phyloP scores from a whole-genome alignment of 2,797 vertebrate genomes.

The Gobio occitaniae region DNA sequence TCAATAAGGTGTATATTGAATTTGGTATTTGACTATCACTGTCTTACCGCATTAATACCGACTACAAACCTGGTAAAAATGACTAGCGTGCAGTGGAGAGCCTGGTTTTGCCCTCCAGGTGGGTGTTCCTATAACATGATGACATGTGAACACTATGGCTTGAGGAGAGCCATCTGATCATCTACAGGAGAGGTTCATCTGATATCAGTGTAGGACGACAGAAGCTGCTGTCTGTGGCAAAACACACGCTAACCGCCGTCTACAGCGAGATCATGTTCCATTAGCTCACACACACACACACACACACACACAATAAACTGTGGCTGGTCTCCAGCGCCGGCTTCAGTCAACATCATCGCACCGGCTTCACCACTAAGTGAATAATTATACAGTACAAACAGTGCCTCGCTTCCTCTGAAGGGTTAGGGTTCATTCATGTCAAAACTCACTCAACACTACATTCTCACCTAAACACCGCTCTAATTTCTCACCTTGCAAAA shows the following conservation, averaged over 20 bases:
- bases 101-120: too few relatives aligned
- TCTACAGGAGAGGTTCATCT: slow-evolving; percentile 9
- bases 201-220: neutral
- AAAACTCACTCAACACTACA: neutral
- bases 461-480: neutral
- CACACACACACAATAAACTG: slow-evolving; percentile 71
- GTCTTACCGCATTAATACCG: too few relatives aligned
- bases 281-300: neutral
- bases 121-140: too few relatives aligned
- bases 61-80: too few relatives aligned
- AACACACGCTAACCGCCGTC: neutral
- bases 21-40: too few relatives aligned
- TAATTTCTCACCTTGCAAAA: neutral
- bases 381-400: slow-evolving; percentile 76
- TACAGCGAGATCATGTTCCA: neutral
- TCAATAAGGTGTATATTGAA: too few relatives aligned
- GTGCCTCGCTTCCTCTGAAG: slow-evolving; percentile 64
- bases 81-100: too few relatives aligned
- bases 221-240: neutral
- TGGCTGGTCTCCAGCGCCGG: slow-evolving; percentile 65
- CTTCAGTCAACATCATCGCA: neutral
- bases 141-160: too few relatives aligned
- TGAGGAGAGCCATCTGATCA: slow-evolving; percentile 27
- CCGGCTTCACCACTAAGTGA: slow-evolving; percentile 72
- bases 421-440: slow-evolving; percentile 28